Conservation (phyloP, 2,888 invertebrate genomes). For the Esperia sulphurella region DNA sequence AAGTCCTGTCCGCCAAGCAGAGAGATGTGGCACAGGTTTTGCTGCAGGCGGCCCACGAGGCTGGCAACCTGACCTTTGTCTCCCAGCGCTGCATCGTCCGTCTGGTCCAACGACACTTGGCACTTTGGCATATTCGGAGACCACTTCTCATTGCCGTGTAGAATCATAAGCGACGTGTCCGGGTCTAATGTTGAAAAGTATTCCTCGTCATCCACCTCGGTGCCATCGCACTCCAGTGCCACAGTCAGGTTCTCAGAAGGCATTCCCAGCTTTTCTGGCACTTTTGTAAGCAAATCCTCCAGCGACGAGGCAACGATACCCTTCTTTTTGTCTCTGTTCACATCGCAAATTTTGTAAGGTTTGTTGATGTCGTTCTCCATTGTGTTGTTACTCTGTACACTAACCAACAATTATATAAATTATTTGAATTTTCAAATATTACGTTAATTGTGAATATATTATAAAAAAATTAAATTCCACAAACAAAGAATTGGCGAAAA, state of each 20-base stretch:
- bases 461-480: background rate
- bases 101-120: slow-evolving; percentile 80
- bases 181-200: slow-evolving; percentile 94
- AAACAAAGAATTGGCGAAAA: background rate
- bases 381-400: slow-evolving; percentile 20
- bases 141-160: slow-evolving; percentile 89
- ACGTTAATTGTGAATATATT: background rate
- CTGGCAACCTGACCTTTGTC: slow-evolving; percentile 83
- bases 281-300: slow-evolving; percentile 87
- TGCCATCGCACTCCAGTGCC: slow-evolving; percentile 94
- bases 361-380: slow-evolving; percentile 81
- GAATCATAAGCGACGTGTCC: slow-evolving; percentile 91
- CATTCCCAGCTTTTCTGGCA: slow-evolving; percentile 85
- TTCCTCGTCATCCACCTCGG: slow-evolving; percentile 97
- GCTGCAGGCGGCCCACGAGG: slow-evolving; percentile 87
- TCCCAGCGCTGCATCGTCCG: slow-evolving; percentile 74
- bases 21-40: slow-evolving; percentile 91
- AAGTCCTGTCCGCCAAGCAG: slow-evolving; percentile 90
- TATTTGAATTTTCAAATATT: no score
- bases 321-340: slow-evolving; percentile 88
- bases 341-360: slow-evolving; percentile 90
- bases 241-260: slow-evolving; percentile 85
- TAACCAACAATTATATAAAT: slow-evolving; percentile 9
- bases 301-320: slow-evolving; percentile 89
- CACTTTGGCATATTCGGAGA: slow-evolving; percentile 81